Conservation (phyloP, 2,888 invertebrate genomes). For the Epinotia demarniana region DNA sequence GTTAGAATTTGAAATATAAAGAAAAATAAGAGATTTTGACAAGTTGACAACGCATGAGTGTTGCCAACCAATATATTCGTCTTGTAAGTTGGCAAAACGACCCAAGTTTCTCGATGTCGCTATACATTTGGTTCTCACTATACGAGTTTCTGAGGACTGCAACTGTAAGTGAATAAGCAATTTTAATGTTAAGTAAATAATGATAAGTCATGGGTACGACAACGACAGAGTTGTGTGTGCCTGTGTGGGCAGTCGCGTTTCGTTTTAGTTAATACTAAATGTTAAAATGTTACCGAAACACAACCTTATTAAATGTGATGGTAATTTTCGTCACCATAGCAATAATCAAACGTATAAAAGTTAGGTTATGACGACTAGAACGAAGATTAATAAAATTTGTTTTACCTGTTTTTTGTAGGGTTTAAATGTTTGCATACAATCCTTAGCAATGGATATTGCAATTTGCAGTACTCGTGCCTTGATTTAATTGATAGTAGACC, state of each 20-base stretch:
- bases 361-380: slow-evolving; percentile 8
- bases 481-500: slow-evolving; percentile 42
- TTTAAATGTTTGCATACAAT: neutral
- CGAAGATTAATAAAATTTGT: neutral
- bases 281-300: too few relatives aligned
- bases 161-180: neutral
- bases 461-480: neutral
- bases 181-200: neutral
- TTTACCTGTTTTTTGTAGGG: slow-evolving; percentile 23
- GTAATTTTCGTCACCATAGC: neutral
- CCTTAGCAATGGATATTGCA: slow-evolving; percentile 8
- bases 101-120: too few relatives aligned
- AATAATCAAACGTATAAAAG: slow-evolving; percentile 34
- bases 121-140: too few relatives aligned
- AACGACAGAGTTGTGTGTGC: slow-evolving; percentile 3
- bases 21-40: too few relatives aligned
- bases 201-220: neutral
- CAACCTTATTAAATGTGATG: too few relatives aligned
- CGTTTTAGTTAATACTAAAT: neutral
- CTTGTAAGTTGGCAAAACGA: too few relatives aligned
- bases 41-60: too few relatives aligned
- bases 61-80: too few relatives aligned
- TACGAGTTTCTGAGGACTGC: too few relatives aligned
- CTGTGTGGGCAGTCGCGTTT: slow-evolving; percentile 31
- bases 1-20: too few relatives aligned